Evolutionary conservation across 2,797 vertebrate genomes (phyloP), one percentile per base, ranked within the genome.

Genomic region (Novumbra hubbsi): DNA sequence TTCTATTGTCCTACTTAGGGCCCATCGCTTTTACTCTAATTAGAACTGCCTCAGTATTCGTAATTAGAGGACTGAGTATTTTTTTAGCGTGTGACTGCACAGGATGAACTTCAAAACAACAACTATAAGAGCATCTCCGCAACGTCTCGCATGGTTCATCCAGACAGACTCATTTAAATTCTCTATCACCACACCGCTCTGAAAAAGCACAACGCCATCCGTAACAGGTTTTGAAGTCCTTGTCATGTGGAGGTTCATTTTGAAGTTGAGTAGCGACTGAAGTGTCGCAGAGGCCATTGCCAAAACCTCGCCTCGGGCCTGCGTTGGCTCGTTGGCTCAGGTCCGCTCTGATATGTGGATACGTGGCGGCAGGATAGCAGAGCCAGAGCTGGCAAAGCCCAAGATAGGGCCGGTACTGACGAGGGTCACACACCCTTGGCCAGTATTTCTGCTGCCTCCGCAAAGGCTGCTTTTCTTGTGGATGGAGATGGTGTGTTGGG

Each of bases 391-490:
- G 21, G 21, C 21, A n/a, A 11, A 60, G 55, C 55, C 73, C 41
- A 76, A 57, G 55, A 57, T 24, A 21, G n/a, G 21, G 17, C 55
- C 17, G 21, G n/a, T 7, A n/a, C n/a, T 21, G 21, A 19, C 55
- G n/a, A 57, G 55, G 57, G 76, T 66, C 68, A n/a, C 63, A 75
- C 66, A 76, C 75, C 76, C 73, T 84, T 86, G 83, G 82, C 62
- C 55, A 19, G 63, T 32, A 60, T 79, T 70, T 80, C 71, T 75
- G 73, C 77, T 78, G 74, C 49, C 78, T 80, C 73, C 74, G 72
- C 77, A 5, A 5, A 80, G 79, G 76, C 55, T 24, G 55, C 84
- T 34, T 78, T 91, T 86, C 83, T 76, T 75, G 78, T 75, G 55
- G 16, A 69, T 34, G 8, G 38, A 52, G 76, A 49, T 15, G 49